Evolutionary conservation across 2,113 vertebrate species (phyloP).

Genomic region (Mastomys coucha): DNA sequence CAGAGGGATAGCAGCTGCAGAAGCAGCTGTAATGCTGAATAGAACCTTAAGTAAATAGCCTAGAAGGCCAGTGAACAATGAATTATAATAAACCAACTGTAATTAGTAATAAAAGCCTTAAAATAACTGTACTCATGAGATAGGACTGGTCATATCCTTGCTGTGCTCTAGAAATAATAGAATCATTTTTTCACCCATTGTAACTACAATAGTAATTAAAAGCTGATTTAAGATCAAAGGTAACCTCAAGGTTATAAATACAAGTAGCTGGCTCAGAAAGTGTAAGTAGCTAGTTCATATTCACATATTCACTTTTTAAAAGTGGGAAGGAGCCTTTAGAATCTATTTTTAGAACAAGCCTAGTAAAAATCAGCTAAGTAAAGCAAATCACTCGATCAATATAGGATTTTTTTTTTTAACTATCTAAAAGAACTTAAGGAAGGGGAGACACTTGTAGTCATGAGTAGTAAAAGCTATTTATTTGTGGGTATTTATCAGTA

Average conservation of each 20-base stretch:
- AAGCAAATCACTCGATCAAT: constrained; percentile 4
- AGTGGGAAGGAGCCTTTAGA: background rate
- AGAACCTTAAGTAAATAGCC: constrained; percentile 81
- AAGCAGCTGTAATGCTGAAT: constrained; percentile 74
- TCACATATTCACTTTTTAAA: constrained; percentile 31
- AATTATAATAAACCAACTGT: constrained; percentile 83
- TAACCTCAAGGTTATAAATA: constrained; percentile 85
- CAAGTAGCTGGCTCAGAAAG: constrained; percentile 78
- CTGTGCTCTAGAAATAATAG: constrained; percentile 81
- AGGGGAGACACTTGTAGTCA: background rate
- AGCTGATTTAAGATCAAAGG: constrained; percentile 86
- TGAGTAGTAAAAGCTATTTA: background rate
- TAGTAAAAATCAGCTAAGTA: constrained; percentile 14
- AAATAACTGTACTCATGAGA: constrained; percentile 85
- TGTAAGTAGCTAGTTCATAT: constrained; percentile 52
- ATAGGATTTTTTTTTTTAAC: background rate
- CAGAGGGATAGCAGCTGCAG: constrained; percentile 72
- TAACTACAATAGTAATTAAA: constrained; percentile 87
- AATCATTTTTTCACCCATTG: constrained; percentile 60
- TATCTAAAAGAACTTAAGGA: background rate
- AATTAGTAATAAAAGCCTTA: constrained; percentile 85
- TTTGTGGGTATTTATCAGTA: background rate
- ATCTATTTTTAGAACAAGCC: background rate
- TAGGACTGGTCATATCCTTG: constrained; percentile 75
- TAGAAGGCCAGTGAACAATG: constrained; percentile 80